Evolutionary conservation across 1,140 invertebrate genomes (phyloP), one percentile per base, ranked within the genome.

Genomic region (Psilanteris sp.): DNA sequence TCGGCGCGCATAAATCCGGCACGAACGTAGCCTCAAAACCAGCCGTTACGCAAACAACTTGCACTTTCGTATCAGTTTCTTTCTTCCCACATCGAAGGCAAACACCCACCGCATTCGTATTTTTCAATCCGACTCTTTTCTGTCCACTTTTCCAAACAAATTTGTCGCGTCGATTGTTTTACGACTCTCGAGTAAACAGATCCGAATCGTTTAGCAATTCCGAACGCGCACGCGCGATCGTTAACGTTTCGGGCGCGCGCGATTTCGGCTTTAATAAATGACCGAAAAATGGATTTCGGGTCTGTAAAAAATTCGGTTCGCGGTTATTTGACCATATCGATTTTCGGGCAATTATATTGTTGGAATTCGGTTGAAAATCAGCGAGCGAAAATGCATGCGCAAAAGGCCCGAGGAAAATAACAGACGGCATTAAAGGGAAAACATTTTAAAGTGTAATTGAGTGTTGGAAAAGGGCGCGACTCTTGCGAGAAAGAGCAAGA

Each of bases 21-120:
- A 46, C 39, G 46, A 80, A 70, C 39, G 32, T 48, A 46, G 68
- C 77, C 26, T 57, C 52, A 79, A 79, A 67, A 77, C 48, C 50
- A 37, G 52, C 57, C 46, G 73, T 83, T 83, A 80, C 80, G 81
- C 82, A 82, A 83, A 64, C 59, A 61, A 79, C 76, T 82, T 83
- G 71, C 81, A 81, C 80, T 82, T 80, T 82, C 79, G 67, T 67
- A 61, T 77, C 72, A 39, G 48, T 73, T 75, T 80, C 77, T 81
- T 78, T 79, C 79, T 64, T 81, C 80, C 67, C 80, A 78, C 79
- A 77, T 73, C 55, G 13, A 52, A 54, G 54, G 9, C 24, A 68
- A 46, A 80, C 71, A 80, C 76, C 76, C 67, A 83, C 78, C 39
- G 55, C 18, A 57, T 72, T 34, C 32, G 59, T 36, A 68, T 77